phyloP scores from a whole-genome alignment of 2,888 invertebrate genomes.

The Agrypnus murinus region DNA sequence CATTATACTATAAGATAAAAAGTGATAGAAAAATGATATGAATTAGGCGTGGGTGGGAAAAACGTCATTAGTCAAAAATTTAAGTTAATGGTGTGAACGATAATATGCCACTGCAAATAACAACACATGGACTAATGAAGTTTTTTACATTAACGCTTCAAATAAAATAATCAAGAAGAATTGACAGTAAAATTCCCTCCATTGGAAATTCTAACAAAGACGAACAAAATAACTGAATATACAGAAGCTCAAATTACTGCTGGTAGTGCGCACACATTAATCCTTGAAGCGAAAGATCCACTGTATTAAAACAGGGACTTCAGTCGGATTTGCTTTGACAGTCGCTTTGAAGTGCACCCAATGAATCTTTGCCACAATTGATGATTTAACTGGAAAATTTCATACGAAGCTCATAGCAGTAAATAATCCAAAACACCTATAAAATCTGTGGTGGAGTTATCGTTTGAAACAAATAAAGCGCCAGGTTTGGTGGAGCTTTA shows the following conservation, averaged over 20 bases:
- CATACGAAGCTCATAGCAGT: slow-evolving; percentile 38
- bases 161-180: too few species aligned
- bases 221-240: slow-evolving; percentile 19
- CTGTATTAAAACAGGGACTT: slow-evolving; percentile 49
- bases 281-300: slow-evolving; percentile 48
- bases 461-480: background rate
- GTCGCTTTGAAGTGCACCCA: slow-evolving; percentile 51
- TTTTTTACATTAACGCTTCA: too few species aligned
- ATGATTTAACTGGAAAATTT: slow-evolving; percentile 52
- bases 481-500: slow-evolving; percentile 1
- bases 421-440: slow-evolving; percentile 38
- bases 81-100: too few species aligned
- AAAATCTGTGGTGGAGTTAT: background rate
- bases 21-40: too few species aligned
- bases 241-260: slow-evolving; percentile 44
- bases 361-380: slow-evolving; percentile 52
- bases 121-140: too few species aligned
- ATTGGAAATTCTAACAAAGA: slow-evolving; percentile 23
- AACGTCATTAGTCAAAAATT: too few species aligned
- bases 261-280: slow-evolving; percentile 50
- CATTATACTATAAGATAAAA: background rate
- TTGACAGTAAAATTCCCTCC: background rate
- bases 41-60: too few species aligned
- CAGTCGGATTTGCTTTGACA: slow-evolving; percentile 50
- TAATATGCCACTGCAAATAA: too few species aligned